These are phyloP conservation scores for Ciconia maguari DNA, from an alignment of 2,113 vertebrate species.

Conservation along the genomic window DNA sequence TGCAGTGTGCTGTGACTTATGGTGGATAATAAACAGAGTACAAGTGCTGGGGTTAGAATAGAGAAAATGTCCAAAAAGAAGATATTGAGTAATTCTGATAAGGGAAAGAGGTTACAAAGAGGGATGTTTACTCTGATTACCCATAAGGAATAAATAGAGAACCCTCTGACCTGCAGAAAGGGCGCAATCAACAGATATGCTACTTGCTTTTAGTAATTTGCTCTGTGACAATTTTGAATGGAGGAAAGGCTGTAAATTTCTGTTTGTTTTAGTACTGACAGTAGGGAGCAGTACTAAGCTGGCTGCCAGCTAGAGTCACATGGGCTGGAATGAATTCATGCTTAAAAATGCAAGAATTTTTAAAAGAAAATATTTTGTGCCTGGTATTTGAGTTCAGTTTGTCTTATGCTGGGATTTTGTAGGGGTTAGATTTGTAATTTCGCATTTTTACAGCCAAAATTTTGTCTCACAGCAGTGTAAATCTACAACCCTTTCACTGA, in stretches of 20 bases:
- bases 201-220: neutral
- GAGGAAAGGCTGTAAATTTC: conserved; percentile 16
- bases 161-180: neutral
- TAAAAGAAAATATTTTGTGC: neutral
- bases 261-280: conserved; percentile 52
- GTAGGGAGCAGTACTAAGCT: conserved; percentile 63
- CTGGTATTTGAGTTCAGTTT: conserved; percentile 1
- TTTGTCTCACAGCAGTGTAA: neutral
- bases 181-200: neutral
- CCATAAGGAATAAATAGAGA: neutral
- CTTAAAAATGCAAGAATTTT: conserved; percentile 20
- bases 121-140: neutral
- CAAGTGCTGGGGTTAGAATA: neutral
- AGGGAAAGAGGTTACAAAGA: neutral
- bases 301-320: conserved; percentile 23
- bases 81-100: neutral
- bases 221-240: neutral
- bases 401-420: neutral
- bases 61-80: neutral
- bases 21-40: neutral
- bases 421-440: neutral
- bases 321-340: neutral
- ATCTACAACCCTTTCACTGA: neutral
- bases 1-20: neutral
- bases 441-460: neutral